Percentiles rank a stretch among this genome's conserved stretches.
Evolutionary conservation across 2,888 invertebrate genomes (phyloP).

Genomic region (Tetheella fluctuosa): DNA sequence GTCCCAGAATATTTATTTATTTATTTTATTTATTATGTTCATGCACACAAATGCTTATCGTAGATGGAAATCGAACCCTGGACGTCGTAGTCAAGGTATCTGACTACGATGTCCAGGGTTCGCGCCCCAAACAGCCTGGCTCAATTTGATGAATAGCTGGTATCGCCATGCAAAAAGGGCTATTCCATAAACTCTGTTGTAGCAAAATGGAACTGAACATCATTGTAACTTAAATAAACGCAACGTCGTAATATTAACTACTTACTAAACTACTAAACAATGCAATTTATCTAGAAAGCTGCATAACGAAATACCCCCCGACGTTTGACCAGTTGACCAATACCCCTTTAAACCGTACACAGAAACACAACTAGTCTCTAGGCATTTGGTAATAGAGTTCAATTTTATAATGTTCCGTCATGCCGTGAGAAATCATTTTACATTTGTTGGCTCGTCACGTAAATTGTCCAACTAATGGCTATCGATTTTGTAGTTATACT

Average conservation of each 20-base stretch:
- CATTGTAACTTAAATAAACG: slow-evolving; percentile 15
- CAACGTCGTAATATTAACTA: slow-evolving; percentile 27
- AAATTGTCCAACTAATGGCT: slow-evolving; percentile 42
- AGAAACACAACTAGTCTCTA: background rate
- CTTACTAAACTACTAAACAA: slow-evolving; percentile 41
- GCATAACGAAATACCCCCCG: slow-evolving; percentile 38
- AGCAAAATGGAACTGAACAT: slow-evolving; percentile 15
- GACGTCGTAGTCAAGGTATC: no score
- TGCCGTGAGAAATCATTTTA: slow-evolving; percentile 13
- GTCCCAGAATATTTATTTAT: no score
- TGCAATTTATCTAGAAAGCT: slow-evolving; percentile 43
- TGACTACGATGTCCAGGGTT: no score
- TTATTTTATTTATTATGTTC: no score
- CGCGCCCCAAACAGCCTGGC: no score
- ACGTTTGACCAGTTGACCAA: slow-evolving; percentile 17
- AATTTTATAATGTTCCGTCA: background rate
- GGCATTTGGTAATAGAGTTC: slow-evolving; percentile 2
- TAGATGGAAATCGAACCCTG: no score
- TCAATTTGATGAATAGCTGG: background rate
- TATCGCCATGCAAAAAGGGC: background rate
- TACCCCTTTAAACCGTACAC: slow-evolving; percentile 4
- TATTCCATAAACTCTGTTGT: background rate
- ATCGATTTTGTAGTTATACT: slow-evolving; percentile 38
- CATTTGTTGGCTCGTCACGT: slow-evolving; percentile 23
- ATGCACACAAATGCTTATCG: no score